Base-by-base conservation (phyloP, 2,113 vertebrate species). In the Brachyhypopomus occidentalis region DNA sequence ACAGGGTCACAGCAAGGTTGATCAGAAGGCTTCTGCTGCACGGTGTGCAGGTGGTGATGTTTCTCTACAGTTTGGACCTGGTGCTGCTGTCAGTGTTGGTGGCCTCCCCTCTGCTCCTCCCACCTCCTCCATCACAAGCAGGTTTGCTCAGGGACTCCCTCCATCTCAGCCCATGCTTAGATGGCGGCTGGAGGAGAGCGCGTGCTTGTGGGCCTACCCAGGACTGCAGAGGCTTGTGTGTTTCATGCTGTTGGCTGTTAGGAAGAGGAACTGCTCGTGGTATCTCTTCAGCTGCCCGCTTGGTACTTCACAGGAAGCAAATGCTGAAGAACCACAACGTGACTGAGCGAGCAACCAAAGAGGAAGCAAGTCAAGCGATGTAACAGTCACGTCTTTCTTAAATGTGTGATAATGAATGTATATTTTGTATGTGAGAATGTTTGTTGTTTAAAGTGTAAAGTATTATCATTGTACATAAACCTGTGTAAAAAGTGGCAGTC, bases 221-320 rank as follows among this genome's bases (percentile, higher is more conserved):
- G 9, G 41, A 6, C 9, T 41, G 41, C 5, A 6, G 41, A 41
- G 41, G 41, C 5, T 8, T 1, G 9, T 9, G 9, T 22, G 11
- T 59, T 62, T 64, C 27, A 20, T 67, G 59, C 62, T 20, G 41
- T 7, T 45, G 41, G 22, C 30, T 19, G 48, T 2, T 22, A 30
- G 25, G 3, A 71, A 6, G 60, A 34, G 71, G 64, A 82, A 19
- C 48, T 62, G 14, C 12, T 23, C 16, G 14, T 23, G 71, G 71
- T 81, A 69, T 75, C 69, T 27, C 52, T 75, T 70, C 84, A 41
- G 52, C 1, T 64, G 23, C 63, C 63, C 14, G 34, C 34, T 25
- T 48, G 58, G 48, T 75, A n/a, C 20, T 20, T 55, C 69, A 79
- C 80, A 84, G 70, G 84, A 88, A 88, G 38, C 59, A 71, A 75